phyloP scores from a whole-genome alignment of 2,888 invertebrate genomes.

The Venusia cambrica region DNA sequence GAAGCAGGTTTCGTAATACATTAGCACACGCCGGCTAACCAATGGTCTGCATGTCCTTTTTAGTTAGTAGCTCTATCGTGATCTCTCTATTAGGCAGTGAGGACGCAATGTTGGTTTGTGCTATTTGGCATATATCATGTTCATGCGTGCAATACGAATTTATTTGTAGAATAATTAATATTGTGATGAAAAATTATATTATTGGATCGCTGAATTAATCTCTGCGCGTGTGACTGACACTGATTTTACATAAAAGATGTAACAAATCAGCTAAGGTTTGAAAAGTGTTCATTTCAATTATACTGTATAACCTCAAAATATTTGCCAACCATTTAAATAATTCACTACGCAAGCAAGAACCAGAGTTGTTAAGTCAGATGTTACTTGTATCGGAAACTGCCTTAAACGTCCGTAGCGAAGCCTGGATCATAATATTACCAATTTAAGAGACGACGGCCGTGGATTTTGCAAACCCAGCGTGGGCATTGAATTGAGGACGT shows the following conservation, averaged over 20 bases:
- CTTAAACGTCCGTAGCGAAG: slow-evolving; percentile 38
- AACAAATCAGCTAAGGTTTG: too few species aligned
- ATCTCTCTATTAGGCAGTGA: slow-evolving; percentile 64
- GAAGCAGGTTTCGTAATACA: slow-evolving; percentile 42
- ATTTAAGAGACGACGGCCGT: slow-evolving; percentile 37
- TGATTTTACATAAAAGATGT: too few species aligned
- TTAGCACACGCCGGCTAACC: slow-evolving; percentile 55
- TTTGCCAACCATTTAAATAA: too few species aligned
- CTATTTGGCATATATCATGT: slow-evolving; percentile 39
- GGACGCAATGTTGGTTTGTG: slow-evolving; percentile 36
- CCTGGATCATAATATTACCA: slow-evolving; percentile 35
- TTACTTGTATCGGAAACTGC: slow-evolving; percentile 49
- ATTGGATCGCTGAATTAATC: too few species aligned
- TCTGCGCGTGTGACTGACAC: too few species aligned
- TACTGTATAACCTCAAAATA: too few species aligned
- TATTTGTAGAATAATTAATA: too few species aligned
- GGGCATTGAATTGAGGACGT: slow-evolving; percentile 55
- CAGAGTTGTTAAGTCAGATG: too few species aligned
- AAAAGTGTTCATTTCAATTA: too few species aligned
- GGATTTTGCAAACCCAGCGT: slow-evolving; percentile 50
- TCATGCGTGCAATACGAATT: too few species aligned
- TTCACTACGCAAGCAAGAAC: too few species aligned
- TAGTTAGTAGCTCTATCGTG: slow-evolving; percentile 58
- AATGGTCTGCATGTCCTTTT: slow-evolving; percentile 50
- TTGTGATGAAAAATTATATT: too few species aligned